Base-by-base conservation (phyloP, 1,140 invertebrate genomes). In the Anoplolepis gracilipes region DNA sequence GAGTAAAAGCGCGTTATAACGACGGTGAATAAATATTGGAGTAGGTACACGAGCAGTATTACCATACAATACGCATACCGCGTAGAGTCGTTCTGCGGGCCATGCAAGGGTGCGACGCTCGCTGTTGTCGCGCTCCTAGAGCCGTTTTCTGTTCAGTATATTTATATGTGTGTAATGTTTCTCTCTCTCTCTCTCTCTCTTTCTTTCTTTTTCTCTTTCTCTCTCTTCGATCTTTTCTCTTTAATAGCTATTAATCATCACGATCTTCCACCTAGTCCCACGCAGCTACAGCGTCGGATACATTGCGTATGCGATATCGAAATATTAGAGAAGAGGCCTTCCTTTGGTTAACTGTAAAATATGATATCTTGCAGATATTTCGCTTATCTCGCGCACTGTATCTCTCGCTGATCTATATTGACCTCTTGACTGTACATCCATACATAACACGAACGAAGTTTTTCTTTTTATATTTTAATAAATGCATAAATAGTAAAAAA, bases 21-120 rank as follows among this genome's bases (percentile, higher is more conserved):
- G 85, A 84, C 85, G 77, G 81, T 70, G 87, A 91, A 91, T 91
- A 90, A 91, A 91, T 91, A 91, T 91, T 91, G 78, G 87, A 90
- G 89, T 90, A 91, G 90, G 86, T 91, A 91, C 90, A 88, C 87
- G 90, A 67, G 73, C 76, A 64, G 73, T 87, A 91, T 91, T 91
- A 91, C 88, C 90, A 91, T 91, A 91, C 90, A 91, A 91, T 91
- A 91, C 90, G 89, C 90, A 90, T 90, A 90, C 90, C 89, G 89
- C 87, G 85, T 91, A 89, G 87, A 91, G 55, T 85, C 82, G 88
- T 88, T 90, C 84, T 22, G 85, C 90, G 87, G 79, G 90, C 89
- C 90, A 85, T 77, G 85, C 88, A 88, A 90, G 90, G 90, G 90
- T 90, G 90, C 88, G 90, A 91, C 90, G 86, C 77, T 87, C 49